Evolutionary conservation across 2,797 vertebrate species (phyloP), one percentile per base, ranked within the genome.

Genomic region (Leuciscus waleckii): DNA sequence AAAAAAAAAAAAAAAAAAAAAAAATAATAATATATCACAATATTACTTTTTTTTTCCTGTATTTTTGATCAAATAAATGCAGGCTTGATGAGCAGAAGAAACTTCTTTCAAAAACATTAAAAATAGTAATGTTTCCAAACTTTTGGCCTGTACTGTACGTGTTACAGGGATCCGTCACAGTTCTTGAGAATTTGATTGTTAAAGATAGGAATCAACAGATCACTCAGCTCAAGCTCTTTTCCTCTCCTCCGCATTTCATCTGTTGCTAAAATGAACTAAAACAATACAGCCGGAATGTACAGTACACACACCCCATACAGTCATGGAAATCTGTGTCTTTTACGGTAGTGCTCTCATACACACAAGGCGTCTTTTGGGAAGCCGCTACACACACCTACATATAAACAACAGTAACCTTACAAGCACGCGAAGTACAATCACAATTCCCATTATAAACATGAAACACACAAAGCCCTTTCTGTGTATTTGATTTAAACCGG

Each of bases 201-300:
- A 54, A 68, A 83, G 61, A 77, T 68, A 76, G 61, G 82, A 37
- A 78, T 78, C 83, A 46, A 78, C 58, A 70, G 49, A 84, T 84
- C 39, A 58, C 83, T 84, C 83, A 78, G n/a, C 65, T 68, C 63
- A 29, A 78, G 83, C 63, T 75, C 61, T 77, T 77, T 83, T 76
- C 73, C 74, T 84, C 39, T 70, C 26, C 46, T 77, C 46, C 0
- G 61, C 23, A n/a, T 56, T 83, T 77, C 82, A 83, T 83, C 32
- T 77, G 71, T 54, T 83, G 32, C 32, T 68, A 83, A 83, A 76
- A 83, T 26, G 58, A 77, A 56, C 73, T 77, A 21, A 65, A 83
- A 83, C 73, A 83, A 83, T 83, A 83, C 82, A 68, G n/a, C n/a
- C 58, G 82, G 82, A 84, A 78, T 78, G 75, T 84, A 84, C 65